phyloP scores from a whole-genome alignment of 2,888 invertebrate genomes.

The Amphipoea lucens region DNA sequence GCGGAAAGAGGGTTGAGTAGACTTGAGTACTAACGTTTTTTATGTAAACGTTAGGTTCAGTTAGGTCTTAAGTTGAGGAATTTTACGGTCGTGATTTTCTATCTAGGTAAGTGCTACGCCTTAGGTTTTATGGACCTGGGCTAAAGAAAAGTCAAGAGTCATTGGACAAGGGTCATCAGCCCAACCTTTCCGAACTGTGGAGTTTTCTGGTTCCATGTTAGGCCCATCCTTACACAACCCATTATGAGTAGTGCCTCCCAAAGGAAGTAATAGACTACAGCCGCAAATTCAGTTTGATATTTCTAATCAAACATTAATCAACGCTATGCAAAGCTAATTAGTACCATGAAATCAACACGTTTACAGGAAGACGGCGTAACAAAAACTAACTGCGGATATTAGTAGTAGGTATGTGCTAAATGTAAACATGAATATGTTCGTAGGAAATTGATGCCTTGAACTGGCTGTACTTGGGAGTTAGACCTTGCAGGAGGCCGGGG shows the following conservation, averaged over 20 bases:
- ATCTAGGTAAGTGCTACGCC: neutral
- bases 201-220: neutral
- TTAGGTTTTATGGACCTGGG: neutral
- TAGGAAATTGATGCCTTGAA: slow-evolving; percentile 47
- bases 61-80: slow-evolving; percentile 25
- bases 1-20: slow-evolving; percentile 22
- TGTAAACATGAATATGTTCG: slow-evolving; percentile 10
- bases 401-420: slow-evolving; percentile 36
- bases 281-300: slow-evolving; percentile 23
- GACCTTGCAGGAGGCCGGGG: slow-evolving; percentile 24
- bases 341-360: slow-evolving; percentile 48
- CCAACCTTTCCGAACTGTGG: no score
- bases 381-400: slow-evolving; percentile 33
- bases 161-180: neutral
- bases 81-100: slow-evolving; percentile 13
- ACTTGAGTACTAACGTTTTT: slow-evolving; percentile 27
- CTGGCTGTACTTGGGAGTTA: neutral
- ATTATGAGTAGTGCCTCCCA: neutral
- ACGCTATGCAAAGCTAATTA: slow-evolving; percentile 38
- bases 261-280: slow-evolving; percentile 7
- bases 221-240: no score
- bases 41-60: slow-evolving; percentile 24
- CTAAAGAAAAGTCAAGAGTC: neutral
- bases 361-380: slow-evolving; percentile 42
- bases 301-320: slow-evolving; percentile 48